Base-by-base conservation (phyloP, 1,140 invertebrate genomes). In the Subanguina moxae region DNA sequence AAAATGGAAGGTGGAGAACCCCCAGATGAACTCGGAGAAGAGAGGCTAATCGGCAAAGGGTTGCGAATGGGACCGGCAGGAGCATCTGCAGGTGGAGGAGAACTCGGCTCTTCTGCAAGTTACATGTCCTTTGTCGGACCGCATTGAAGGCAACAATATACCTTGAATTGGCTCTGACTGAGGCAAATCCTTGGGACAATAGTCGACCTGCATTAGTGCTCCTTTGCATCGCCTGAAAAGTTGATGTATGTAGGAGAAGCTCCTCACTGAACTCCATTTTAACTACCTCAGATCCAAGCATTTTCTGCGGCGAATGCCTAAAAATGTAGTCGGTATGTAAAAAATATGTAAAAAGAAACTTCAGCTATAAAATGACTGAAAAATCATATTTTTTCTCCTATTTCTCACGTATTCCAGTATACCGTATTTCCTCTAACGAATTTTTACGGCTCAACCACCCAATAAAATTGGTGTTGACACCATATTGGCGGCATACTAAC, bases 131-230 rank as follows among this genome's bases (percentile, higher is more conserved):
- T 30, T 72, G 15, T 45, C 68, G 45, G 13, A 46, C 1, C 17
- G 17, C 25, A 38, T 43, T 1, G 19, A 11, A 70, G 72, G 27
- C 30, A 66, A 42, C 7, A 52, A 30, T 68, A 17, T 67, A 71
- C 67, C 68, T 19, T 75, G 52, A 19, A 70, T 63, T 38, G 32
- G 11, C 19, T 75, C 65, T 43, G 57, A n/a, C 15, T 63, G 46
- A 28, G 30, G 30, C 30, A 81, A 48, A 42, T 78, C 76, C 8
- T 62, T 46, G 1, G 71, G 76, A 58, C 78, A 77, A 62, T 76
- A 80, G 32, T 77, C 74, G 30, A 82, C 67, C 64, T 80, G 80
- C 81, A 83, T 80, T 17, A 80, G 67, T 32, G 78, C 69, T 23
- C 79, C 79, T 28, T 68, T 69, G 63, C 79, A 81, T 52, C 68